Evolutionary conservation across 2,888 invertebrate genomes (phyloP), one percentile per base, ranked within the genome.

Genomic region (Oxycera nigricornis): DNA sequence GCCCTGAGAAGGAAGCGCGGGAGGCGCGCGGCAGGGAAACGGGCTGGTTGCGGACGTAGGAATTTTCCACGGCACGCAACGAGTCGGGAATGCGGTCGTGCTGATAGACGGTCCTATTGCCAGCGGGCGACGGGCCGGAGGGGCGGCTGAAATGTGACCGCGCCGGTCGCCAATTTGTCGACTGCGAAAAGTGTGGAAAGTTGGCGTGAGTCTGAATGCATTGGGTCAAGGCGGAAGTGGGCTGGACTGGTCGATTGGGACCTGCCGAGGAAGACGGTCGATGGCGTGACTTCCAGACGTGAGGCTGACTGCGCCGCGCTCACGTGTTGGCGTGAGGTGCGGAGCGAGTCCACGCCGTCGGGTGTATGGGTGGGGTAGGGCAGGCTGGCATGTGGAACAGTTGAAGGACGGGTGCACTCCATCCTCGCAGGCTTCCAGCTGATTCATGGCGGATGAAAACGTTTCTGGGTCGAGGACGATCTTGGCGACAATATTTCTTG

Each of bases 31-130:
- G 11, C 50, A n/a, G 50, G 17, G 17, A 50, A 50, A 59, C 4
- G 17, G 22, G 62, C 35, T 9, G 20, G 20, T 65, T 14, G 14
- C 65, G n/a, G 24, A 14, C 22, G 26, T 20, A 41, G 65, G 65
- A 65, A 65, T 65, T 65, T 65, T 65, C 65, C 65, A 41, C 24
- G 41, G 22, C 39, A 24, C 41, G 39, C 35, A 22, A 39, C 62
- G 17, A 35, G 62, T 39, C 22, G 11, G 28, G 30, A 41, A 35
- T 65, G 41, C 65, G 65, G 65, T 26, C 39, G 39, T 11, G 65
- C 2, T 39, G 41, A 2, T 59, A 59, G 59, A 22, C 4, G 59
- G n/a, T n/a, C n/a, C n/a, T n/a, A n/a, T n/a, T n/a, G n/a, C n/a
- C n/a, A 26, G 28, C 2, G 28, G 59, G 28, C 4, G 14, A 11